Evolutionary conservation across 2,113 vertebrate genomes (phyloP).

Genomic region (Corapipo altera): DNA sequence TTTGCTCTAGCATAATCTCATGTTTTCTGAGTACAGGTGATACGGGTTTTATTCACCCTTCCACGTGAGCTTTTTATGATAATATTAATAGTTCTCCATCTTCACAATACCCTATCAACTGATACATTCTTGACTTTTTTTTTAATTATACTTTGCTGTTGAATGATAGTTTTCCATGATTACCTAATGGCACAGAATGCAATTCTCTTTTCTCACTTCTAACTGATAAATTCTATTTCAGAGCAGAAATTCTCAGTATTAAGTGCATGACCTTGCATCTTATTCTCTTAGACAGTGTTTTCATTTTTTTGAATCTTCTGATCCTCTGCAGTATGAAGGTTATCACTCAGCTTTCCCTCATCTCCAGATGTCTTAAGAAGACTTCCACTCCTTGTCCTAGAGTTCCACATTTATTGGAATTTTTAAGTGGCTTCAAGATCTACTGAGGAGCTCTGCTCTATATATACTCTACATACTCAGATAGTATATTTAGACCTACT

Average conservation of each 20-base stretch:
- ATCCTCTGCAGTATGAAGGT: background rate
- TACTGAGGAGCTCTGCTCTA: background rate
- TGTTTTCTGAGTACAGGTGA: background rate
- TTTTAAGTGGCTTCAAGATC: background rate
- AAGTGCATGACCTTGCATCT: background rate
- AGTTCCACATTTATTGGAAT: background rate
- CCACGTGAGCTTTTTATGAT: background rate
- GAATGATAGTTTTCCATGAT: background rate
- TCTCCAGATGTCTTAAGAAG: fast-evolving
- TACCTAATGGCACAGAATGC: background rate
- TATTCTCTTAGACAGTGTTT: background rate
- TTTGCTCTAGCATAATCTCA: background rate
- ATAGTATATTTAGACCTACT: background rate
- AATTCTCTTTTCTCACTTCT: background rate
- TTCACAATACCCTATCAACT: background rate
- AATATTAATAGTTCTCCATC: background rate
- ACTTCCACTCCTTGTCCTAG: background rate
- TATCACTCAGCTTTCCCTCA: background rate
- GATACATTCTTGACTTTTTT: background rate
- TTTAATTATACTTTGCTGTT: background rate
- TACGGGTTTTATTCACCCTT: background rate
- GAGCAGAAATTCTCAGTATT: background rate
- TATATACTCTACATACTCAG: background rate
- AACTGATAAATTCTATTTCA: background rate
- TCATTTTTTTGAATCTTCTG: background rate